Evolutionary conservation across 2,888 invertebrate species (phyloP), one percentile per base, ranked within the genome.

Genomic region (Aleiodes alternator): DNA sequence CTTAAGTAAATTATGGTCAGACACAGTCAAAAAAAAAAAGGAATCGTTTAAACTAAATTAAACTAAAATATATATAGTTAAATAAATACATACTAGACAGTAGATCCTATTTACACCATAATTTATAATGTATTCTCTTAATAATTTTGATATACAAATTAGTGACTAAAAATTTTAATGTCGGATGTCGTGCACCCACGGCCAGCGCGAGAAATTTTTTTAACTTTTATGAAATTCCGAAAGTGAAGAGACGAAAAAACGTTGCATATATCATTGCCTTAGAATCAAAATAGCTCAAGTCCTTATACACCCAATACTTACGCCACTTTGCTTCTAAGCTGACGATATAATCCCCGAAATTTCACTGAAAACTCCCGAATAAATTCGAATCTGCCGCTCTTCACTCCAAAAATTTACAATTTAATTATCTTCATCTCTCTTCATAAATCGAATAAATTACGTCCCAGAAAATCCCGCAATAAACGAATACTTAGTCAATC

Each of bases 171-270:
- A 69, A 31, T 43, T 43, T 43, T 16, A 72, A 61, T 59, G 38
- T 59, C 64, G 57, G 50, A 70, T 57, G 31, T 57, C 48, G 5
- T 23, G 14, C 31, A 78, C 72, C 77, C 82, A 80, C 83, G 85
- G 75, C 85, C 85, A 84, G 85, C 85, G 82, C 78, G 84, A 79
- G 76, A 68, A n/a, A 51, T 64, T 16, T 53, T 9, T 23, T 23
- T 23, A 12, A 23, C n/a, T 70, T 56, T 38, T 57, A 43, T 12
- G 8, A 43, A 29, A 53, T 74, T 48, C 1, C 14, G 11, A 12
- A 12, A n/a, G 8, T 50, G 31, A 51, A 51, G 23, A 29, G 5
- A 51, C 7, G 14, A 51, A 34, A 6, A 59, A 2, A 23, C 23
- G 1, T 23, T 2, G 1, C 23, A 1, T 23, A 23, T 23, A 23